Base-by-base conservation (phyloP, 2,888 invertebrate genomes). In the Dolichomitus sp. region DNA sequence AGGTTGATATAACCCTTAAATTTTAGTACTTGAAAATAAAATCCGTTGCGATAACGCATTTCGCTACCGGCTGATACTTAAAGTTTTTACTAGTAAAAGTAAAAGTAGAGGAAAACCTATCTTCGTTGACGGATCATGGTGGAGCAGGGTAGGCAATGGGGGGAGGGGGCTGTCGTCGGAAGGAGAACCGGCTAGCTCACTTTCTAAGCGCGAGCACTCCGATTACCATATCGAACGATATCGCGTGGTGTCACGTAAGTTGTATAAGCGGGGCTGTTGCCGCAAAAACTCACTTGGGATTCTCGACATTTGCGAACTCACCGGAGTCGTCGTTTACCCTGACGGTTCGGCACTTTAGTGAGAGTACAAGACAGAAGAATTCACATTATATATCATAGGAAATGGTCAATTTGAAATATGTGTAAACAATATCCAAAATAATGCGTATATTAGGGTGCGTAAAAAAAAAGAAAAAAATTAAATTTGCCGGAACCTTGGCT, bases 211-310 rank as follows among this genome's bases (percentile, higher is more conserved):
- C 70, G 50, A 72, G 74, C 69, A 61, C 54, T 68, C 72, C 76
- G 81, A 81, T 81, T 81, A 77, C 81, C 81, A 81, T 81, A 76
- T 76, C 72, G 72, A 81, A 72, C 66, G 76, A 76, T 76, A 81
- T 72, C 59, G 81, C 76, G 48, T 57, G 63, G 75, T 48, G 45
- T 65, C 63, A 68, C 73, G 73, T 68, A 54, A 73, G 68, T 68
- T 73, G 72, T 76, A 74, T 61, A 72, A 73, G 52, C 48, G 63
- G 57, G 27, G 54, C 73, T 45, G 30, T 11, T 61, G 14, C 52
- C 61, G 68, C 59, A 76, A 75, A 70, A 77, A 52, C 61, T 68
- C 61, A 63, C 57, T 81, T 59, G 59, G 77, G 73, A 68, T 77
- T 77, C 68, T 63, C 73, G 68, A 63, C 72, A 68, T 72, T 81